phyloP scores from a whole-genome alignment of 2,888 invertebrate species.

The Steinernema scapterisci region DNA sequence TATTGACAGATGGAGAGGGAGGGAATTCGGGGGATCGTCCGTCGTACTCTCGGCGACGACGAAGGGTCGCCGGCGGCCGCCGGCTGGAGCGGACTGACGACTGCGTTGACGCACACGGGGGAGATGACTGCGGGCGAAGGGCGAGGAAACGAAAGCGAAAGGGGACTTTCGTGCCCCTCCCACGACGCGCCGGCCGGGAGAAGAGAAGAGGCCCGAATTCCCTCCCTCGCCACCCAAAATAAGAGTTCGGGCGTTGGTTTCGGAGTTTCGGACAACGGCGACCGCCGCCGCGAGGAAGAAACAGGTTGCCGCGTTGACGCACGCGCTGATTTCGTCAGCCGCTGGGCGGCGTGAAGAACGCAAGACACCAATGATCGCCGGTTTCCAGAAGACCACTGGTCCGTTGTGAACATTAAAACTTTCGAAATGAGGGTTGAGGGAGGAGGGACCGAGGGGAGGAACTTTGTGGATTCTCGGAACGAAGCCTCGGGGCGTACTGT shows the following conservation, averaged over 20 bases:
- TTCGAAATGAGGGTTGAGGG: neutral
- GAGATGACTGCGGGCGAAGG: too few relatives aligned
- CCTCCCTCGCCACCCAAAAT: conserved; percentile 24
- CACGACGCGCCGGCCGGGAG: neutral
- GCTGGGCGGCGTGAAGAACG: neutral
- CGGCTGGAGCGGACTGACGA: conserved; percentile 28
- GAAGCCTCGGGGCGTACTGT: too few relatives aligned
- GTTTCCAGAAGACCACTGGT: neutral
- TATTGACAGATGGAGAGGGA: conserved; percentile 21
- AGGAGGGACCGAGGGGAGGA: neutral
- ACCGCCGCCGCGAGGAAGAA: too few relatives aligned
- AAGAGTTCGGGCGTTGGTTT: neutral
- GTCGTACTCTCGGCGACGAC: too few relatives aligned
- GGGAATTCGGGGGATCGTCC: too few relatives aligned
- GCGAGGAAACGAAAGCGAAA: neutral
- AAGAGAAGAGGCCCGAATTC: neutral
- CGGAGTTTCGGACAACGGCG: neutral
- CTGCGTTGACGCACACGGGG: conserved; percentile 18
- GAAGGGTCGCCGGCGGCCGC: neutral
- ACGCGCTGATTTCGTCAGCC: conserved; percentile 4
- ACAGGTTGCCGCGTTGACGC: conserved; percentile 21
- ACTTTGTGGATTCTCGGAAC: too few relatives aligned
- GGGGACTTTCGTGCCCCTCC: conserved; percentile 7
- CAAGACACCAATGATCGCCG: conserved; percentile 21
- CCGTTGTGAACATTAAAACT: neutral